Conservation (phyloP, 2,113 vertebrate genomes). For the Pagrus major region DNA sequence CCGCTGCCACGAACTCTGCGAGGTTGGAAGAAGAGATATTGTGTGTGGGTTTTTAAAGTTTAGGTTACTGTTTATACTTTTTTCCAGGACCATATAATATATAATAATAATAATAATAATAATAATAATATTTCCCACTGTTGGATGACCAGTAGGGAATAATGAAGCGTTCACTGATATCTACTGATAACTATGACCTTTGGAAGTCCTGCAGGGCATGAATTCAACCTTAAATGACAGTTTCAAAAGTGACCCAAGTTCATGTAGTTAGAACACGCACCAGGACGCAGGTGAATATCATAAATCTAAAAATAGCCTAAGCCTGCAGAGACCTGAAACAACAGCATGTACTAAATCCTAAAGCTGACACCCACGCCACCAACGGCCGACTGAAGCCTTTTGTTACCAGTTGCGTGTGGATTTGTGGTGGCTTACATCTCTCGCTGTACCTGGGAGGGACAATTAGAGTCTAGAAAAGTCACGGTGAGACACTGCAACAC, state of each 20-base stretch:
- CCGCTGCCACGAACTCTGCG: slow-evolving; percentile 88
- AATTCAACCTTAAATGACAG: not conserved
- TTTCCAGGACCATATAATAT: not conserved
- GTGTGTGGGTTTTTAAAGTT: not conserved
- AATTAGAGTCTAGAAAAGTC: slow-evolving; percentile 40
- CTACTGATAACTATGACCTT: no score
- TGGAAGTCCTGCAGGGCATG: not conserved
- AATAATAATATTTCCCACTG: no score
- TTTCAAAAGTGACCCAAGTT: slow-evolving; percentile 14
- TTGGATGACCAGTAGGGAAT: no score
- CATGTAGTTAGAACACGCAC: not conserved
- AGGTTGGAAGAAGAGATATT: slow-evolving; percentile 32
- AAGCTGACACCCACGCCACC: slow-evolving; percentile 69
- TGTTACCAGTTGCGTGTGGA: slow-evolving; percentile 51
- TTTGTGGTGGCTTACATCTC: slow-evolving; percentile 50
- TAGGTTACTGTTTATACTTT: not conserved
- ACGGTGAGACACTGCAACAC: slow-evolving; percentile 32
- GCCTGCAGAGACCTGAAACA: slow-evolving; percentile 45
- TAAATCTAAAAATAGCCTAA: slow-evolving; percentile 55
- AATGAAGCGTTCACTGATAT: no score
- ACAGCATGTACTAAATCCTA: slow-evolving; percentile 59
- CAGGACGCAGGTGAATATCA: slow-evolving; percentile 49
- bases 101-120: no score
- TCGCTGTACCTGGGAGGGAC: slow-evolving; percentile 47
- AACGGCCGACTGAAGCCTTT: slow-evolving; percentile 39